Conservation (phyloP, 53 echinoderm and acorn worm genomes). For the Apostichopus leukothele region DNA sequence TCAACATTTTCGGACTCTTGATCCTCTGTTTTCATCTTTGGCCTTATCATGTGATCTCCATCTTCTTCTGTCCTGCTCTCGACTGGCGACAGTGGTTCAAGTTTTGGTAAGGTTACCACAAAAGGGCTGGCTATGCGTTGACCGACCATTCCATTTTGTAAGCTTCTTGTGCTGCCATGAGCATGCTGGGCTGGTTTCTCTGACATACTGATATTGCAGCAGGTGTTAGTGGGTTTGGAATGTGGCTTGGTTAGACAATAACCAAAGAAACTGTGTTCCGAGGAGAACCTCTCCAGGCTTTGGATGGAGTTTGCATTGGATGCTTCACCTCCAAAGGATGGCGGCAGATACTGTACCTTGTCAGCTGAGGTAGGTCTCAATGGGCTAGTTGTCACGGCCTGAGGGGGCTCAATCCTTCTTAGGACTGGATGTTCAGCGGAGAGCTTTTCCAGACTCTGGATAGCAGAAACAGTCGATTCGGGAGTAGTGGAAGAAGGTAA, state of each 20-base stretch:
- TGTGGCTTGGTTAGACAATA: conserved; percentile 1
- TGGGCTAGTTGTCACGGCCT: neutral
- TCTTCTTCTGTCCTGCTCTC: neutral
- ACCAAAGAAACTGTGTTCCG: conserved; percentile 8
- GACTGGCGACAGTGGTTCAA: neutral
- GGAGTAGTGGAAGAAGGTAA: conserved; percentile 17
- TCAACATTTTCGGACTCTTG: neutral
- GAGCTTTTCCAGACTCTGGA: conserved; percentile 35
- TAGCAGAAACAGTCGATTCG: conserved; percentile 25
- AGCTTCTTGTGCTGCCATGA: neutral
- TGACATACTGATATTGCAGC: neutral
- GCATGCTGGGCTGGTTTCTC: neutral
- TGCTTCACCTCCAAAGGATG: conserved; percentile 30
- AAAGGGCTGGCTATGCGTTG: neutral
- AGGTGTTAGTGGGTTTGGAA: neutral
- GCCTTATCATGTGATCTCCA: neutral
- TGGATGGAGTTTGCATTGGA: conserved; percentile 33
- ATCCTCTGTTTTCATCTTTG: conserved; percentile 11
- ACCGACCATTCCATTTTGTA: neutral
- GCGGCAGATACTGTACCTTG: conserved; percentile 38
- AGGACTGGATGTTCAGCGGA: conserved; percentile 39
- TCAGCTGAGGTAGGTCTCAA: neutral
- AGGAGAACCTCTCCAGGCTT: conserved; percentile 45
- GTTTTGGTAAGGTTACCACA: conserved; percentile 15
- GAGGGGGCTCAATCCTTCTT: neutral